Evolutionary conservation across 2,113 vertebrate species (phyloP).

Genomic region (Leucopternis melanops): DNA sequence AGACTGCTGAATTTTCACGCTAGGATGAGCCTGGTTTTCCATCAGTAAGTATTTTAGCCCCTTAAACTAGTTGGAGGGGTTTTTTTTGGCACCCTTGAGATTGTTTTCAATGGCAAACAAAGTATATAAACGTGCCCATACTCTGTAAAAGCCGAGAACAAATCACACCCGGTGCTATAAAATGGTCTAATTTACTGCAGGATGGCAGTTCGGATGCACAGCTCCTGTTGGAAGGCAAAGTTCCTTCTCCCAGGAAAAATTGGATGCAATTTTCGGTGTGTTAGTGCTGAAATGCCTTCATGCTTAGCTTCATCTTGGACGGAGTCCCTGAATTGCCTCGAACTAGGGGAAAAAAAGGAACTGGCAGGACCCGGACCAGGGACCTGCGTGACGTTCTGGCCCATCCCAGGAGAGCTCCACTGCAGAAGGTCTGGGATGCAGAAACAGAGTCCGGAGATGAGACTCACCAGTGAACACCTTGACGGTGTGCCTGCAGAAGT

Average conservation of each 20-base stretch:
- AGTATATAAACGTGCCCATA: background rate
- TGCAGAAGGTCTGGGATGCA: background rate
- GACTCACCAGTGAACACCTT: background rate
- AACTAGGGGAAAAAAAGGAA: background rate
- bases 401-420: background rate
- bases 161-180: background rate
- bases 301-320: background rate
- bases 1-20: background rate
- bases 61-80: background rate
- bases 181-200: conserved; percentile 5
- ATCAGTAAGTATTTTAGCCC: background rate
- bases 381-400: background rate
- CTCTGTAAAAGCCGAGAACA: conserved; percentile 7
- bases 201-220: background rate
- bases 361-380: background rate
- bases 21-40: background rate
- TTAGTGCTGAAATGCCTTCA: background rate
- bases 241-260: background rate
- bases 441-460: background rate
- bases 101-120: background rate
- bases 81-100: background rate
- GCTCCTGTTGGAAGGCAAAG: background rate
- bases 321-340: background rate
- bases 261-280: background rate
- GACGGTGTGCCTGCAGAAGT: background rate